Base-by-base conservation (phyloP, 2,888 invertebrate species). In the Selenia dentaria region DNA sequence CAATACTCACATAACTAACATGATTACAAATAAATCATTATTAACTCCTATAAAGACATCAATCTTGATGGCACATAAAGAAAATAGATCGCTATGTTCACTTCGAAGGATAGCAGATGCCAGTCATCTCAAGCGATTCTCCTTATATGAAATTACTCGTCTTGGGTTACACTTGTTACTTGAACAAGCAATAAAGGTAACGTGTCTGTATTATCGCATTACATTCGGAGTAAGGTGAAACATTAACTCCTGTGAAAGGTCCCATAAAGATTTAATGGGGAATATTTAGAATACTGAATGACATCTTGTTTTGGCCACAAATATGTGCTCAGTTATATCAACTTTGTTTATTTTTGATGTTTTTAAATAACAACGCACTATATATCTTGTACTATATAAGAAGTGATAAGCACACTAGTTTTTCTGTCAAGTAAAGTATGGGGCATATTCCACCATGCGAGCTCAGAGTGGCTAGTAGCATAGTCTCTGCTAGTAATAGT, bases 141-240 rank as follows among this genome's bases (percentile, higher is more conserved):
- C 55, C 56, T 62, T 55, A 54, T 64, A 65, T 44, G 54, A 62
- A 62, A 60, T 66, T 44, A 60, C 59, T 59, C 61, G 66, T 65
- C 62, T 70, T 65, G 57, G 56, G 67, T 65, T 70, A 69, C 67
- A 57, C 26, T 37, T 22, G 51, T 42, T 46, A 59, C 54, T 44
- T 25, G 36, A 58, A 38, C 38, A 28, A 24, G 33, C 42, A 35
- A 47, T 54, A 51, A 47, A 59, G 49, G 42, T 39, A 51, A 51
- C 22, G 37, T 51, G 39, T 27, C 25, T 37, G 31, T 52, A 48
- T 34, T 25, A 34, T 31, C 25, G 8, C 13, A 13, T 29, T 39
- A 29, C 34, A 8, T 37, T 42, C 37, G 1, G 10, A 27, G 33
- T 22, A 45, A 39, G 9, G 38, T 28, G 34, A 38, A 14, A 33